Evolutionary conservation across 2,888 invertebrate genomes (phyloP), one percentile per base, ranked within the genome.

Genomic region (Ptychoptera albimana): DNA sequence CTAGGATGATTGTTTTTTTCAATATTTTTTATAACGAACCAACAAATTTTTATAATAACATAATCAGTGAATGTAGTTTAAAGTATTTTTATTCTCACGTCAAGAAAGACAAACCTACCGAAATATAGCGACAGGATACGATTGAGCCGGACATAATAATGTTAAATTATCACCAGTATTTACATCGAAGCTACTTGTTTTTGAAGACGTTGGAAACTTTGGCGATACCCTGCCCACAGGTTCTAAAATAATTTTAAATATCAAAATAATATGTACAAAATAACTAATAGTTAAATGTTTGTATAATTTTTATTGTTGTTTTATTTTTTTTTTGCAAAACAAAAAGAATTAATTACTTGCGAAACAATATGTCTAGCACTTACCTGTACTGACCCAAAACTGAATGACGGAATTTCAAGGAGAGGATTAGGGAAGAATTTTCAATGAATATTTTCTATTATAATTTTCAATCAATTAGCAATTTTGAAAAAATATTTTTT

Each of bases 171-270:
- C 61, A 52, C 62, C 67, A 54, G 67, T 63, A 52, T 53, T 63
- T 57, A 73, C 71, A 60, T 72, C 73, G 66, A 76, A 76, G 53
- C 75, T 74, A 67, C 75, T 75, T 59, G 74, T 74, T 36, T 72
- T 74, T 60, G 55, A 60, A 52, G 71, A 69, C 54, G 71, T 73
- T 62, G 74, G 68, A 58, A 78, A 75, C 70, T 79, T 80, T 50
- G 82, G 82, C 52, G 75, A 72, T 49, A 80, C 78, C 61, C 79
- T 79, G 67, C 81, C 80, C 68, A 83, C 75, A 54, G 85, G 84
- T 71, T 84, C 60, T 64, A 62, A 51, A 57, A 58, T 52, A 50
- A 47, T 49, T 23, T 23, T 23, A 23, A 23, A 23, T 23, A 23
- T 23, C 23, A 23, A 23, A 23, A 23, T 7, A 23, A 23, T 23